A percentile compares a stretch with the other conserved stretches of the same genome.
Conservation (phyloP, 1,140 invertebrate genomes). For the Neuroterus valhalla region DNA sequence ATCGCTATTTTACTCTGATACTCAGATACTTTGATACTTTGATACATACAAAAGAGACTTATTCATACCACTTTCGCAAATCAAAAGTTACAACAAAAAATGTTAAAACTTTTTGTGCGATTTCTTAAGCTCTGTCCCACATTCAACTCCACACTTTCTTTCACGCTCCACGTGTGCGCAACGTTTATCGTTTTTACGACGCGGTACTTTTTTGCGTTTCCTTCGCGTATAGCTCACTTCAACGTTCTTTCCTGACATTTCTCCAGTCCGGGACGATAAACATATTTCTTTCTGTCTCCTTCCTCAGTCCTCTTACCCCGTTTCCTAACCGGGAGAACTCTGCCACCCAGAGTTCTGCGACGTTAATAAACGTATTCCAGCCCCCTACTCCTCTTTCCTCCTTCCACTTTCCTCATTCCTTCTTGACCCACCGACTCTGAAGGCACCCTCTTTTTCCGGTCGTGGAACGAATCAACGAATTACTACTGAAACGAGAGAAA, state of each 20-base stretch:
- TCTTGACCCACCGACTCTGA: background rate
- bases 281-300: slow-evolving; percentile 25
- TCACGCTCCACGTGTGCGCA: background rate
- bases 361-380: slow-evolving; percentile 16
- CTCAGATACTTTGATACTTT: too few species aligned
- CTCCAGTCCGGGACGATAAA: slow-evolving; percentile 9
- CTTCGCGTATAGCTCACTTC: slow-evolving; percentile 10
- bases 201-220: slow-evolving; percentile 18
- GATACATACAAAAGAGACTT: too few species aligned
- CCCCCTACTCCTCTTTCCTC: background rate
- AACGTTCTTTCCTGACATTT: slow-evolving; percentile 1
- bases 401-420: background rate
- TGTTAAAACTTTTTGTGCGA: too few species aligned
- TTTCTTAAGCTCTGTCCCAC: too few species aligned
- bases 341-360: background rate
- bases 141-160: background rate
- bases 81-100: too few species aligned
- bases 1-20: too few species aligned
- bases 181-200: slow-evolving; percentile 23
- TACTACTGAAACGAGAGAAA: slow-evolving; percentile 7
- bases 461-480: slow-evolving; percentile 19
- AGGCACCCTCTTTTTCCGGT: background rate
- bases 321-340: background rate
- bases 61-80: too few species aligned
- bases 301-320: background rate